Evolutionary conservation across 2,888 invertebrate genomes (phyloP).

Genomic region (Synergus japonicus): DNA sequence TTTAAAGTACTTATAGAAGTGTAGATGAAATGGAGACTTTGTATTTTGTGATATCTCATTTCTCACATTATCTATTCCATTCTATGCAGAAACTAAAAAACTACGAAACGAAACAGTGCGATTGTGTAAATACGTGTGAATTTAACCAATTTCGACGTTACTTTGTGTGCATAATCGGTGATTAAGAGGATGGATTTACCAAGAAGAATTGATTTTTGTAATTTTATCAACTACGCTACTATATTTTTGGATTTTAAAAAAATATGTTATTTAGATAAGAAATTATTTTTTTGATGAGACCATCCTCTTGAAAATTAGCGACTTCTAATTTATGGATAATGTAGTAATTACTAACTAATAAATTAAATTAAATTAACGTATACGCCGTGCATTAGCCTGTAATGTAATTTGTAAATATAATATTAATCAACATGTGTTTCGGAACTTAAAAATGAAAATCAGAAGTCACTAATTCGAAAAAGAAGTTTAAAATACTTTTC

Average conservation of each 20-base stretch:
- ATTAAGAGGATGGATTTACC: conserved; percentile 30
- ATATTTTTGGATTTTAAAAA: neutral
- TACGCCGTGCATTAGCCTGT: neutral
- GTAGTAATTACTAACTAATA: neutral
- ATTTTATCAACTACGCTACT: neutral
- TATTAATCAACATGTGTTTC: neutral
- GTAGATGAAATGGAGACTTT: conserved; percentile 33
- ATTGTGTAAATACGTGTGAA: conserved; percentile 19
- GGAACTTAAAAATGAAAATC: conserved; percentile 2
- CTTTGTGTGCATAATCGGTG: conserved; percentile 11
- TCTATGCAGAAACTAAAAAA: neutral
- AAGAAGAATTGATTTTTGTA: neutral
- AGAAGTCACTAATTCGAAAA: neutral
- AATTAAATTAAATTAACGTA: conserved; percentile 5
- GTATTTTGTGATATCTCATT: conserved; percentile 37
- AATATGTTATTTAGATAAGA: neutral
- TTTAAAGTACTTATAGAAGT: conserved; percentile 10
- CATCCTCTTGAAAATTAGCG: conserved; percentile 27
- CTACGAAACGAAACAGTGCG: neutral
- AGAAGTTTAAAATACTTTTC: conserved; percentile 16
- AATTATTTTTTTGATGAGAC: neutral
- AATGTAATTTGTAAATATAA: conserved; percentile 25
- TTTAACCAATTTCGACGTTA: conserved; percentile 22
- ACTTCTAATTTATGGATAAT: conserved; percentile 13
- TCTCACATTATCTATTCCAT: conserved; percentile 5